A percentile compares a stretch with the other conserved stretches of the same genome.
phyloP scores from a whole-genome alignment of 2,888 invertebrate species.

The Habroteleia sp. region DNA sequence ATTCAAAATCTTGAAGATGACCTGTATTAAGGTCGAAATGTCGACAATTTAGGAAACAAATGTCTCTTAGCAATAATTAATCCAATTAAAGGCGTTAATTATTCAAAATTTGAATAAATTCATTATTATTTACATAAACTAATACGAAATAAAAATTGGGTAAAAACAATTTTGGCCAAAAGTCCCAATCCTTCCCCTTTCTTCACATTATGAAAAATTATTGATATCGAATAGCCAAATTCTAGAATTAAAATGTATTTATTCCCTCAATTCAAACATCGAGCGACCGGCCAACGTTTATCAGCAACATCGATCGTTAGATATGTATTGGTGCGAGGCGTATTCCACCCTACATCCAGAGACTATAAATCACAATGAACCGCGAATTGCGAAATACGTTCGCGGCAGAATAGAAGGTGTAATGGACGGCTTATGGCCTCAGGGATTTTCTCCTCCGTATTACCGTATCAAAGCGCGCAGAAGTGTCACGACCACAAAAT shows the following conservation, averaged over 20 bases:
- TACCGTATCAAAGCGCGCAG: slow-evolving; percentile 60
- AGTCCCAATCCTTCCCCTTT: too few species aligned
- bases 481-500: slow-evolving; percentile 67
- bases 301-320: slow-evolving; percentile 46
- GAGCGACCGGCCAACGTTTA: slow-evolving; percentile 28
- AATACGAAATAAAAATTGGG: too few species aligned
- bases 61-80: too few species aligned
- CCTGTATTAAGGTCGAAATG: too few species aligned
- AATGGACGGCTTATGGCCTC: slow-evolving; percentile 63
- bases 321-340: slow-evolving; percentile 57
- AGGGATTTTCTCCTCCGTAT: slow-evolving; percentile 62
- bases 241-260: slow-evolving; percentile 32
- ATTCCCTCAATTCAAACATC: slow-evolving; percentile 47
- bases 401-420: slow-evolving; percentile 63
- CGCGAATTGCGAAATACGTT: slow-evolving; percentile 61
- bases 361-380: slow-evolving; percentile 60
- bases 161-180: too few species aligned
- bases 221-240: too few species aligned
- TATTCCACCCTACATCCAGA: slow-evolving; percentile 52
- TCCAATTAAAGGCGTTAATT: too few species aligned
- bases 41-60: too few species aligned
- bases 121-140: too few species aligned
- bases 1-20: too few species aligned
- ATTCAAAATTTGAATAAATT: too few species aligned
- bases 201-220: too few species aligned